Evolutionary conservation across 1,140 invertebrate genomes (phyloP).

Genomic region (Antheraea pernyi): DNA sequence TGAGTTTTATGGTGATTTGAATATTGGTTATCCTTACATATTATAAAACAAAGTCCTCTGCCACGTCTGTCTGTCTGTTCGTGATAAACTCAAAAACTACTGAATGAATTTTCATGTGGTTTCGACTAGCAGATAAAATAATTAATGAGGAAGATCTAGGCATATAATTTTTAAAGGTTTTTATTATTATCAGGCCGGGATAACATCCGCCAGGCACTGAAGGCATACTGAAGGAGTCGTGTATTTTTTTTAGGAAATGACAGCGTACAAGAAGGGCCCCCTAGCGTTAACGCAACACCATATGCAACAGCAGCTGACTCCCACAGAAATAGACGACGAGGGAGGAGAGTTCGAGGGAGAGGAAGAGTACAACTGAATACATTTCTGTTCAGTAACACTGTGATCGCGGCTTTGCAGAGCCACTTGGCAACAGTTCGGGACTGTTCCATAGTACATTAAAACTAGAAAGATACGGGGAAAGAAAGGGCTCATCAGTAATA

Average conservation of each 20-base stretch:
- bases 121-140: no score
- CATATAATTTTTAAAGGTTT: no score
- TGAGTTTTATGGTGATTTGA: no score
- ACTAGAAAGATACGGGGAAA: background rate
- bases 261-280: slow-evolving; percentile 88
- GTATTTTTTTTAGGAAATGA: slow-evolving; percentile 83
- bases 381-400: background rate
- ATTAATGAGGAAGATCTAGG: no score
- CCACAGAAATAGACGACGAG: slow-evolving; percentile 79
- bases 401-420: background rate
- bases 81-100: no score
- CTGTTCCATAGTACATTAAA: background rate
- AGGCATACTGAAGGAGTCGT: no score
- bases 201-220: no score
- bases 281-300: slow-evolving; percentile 67
- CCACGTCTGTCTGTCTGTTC: no score
- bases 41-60: no score
- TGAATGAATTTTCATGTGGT: no score
- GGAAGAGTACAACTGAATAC: slow-evolving; percentile 61
- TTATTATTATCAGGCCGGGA: no score
- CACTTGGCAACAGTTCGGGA: background rate
- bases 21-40: no score
- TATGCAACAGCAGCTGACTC: slow-evolving; percentile 79
- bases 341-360: slow-evolving; percentile 68
- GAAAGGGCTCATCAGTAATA: background rate